phyloP scores from a whole-genome alignment of 2,797 vertebrate genomes.

The Anolis apletophallus region DNA sequence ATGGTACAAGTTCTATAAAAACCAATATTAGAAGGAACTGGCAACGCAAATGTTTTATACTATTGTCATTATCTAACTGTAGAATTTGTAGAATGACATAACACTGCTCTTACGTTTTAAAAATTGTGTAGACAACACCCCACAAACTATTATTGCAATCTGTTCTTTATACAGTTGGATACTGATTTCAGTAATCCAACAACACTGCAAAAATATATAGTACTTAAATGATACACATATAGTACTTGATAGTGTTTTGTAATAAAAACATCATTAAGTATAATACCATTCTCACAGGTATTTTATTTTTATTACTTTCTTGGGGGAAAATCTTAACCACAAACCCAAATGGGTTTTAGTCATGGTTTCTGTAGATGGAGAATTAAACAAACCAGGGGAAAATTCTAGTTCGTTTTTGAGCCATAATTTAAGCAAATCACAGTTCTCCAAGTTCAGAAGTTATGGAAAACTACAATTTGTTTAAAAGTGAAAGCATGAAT shows the following conservation, averaged over 20 bases:
- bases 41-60: neutral
- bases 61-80: no score
- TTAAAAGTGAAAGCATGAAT: neutral
- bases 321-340: neutral
- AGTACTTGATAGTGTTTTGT: no score
- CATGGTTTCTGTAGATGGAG: neutral
- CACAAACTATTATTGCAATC: neutral
- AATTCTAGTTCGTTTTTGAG: neutral
- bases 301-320: neutral
- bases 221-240: no score
- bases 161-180: neutral
- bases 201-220: neutral
- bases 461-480: neutral
- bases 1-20: neutral
- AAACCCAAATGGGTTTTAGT: neutral
- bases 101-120: neutral
- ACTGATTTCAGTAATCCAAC: neutral
- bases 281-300: no score
- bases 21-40: neutral
- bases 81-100: neutral
- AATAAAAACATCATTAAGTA: no score
- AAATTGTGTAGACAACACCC: neutral
- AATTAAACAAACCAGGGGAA: neutral
- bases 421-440: no score
- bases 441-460: no score